Conservation (phyloP, 2,888 invertebrate species). For the Drosophila aldrichi region DNA sequence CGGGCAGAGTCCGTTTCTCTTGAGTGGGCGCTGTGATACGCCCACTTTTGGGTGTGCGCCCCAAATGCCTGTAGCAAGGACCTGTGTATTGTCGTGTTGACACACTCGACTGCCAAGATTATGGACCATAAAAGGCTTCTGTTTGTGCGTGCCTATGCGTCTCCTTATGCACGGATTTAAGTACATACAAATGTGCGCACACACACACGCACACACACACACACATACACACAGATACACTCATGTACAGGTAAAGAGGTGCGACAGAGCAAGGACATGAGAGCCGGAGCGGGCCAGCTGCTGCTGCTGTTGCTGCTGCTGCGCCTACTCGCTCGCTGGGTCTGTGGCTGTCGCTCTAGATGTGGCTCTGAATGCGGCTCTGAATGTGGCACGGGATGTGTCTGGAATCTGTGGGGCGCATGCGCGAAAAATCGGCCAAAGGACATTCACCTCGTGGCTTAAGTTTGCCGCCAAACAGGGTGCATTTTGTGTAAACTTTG, state of each 20-base stretch:
- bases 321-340: slow-evolving; percentile 26
- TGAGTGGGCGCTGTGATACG: neutral
- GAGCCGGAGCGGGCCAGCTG: slow-evolving; percentile 23
- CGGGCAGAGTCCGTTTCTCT: neutral
- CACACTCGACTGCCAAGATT: slow-evolving; percentile 17
- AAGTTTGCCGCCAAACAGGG: slow-evolving; percentile 76
- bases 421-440: slow-evolving; percentile 59
- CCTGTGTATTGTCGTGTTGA: slow-evolving; percentile 12
- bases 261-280: slow-evolving; percentile 35
- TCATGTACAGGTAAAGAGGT: slow-evolving; percentile 14
- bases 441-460: slow-evolving; percentile 74
- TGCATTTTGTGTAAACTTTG: slow-evolving; percentile 68
- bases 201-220: neutral
- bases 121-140: slow-evolving; percentile 22
- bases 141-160: slow-evolving; percentile 41
- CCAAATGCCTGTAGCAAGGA: neutral
- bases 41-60: neutral
- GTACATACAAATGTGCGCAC: neutral
- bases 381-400: slow-evolving; percentile 16
- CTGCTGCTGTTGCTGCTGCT: slow-evolving; percentile 14
- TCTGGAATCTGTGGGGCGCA: slow-evolving; percentile 48
- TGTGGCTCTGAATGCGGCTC: slow-evolving; percentile 10
- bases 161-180: slow-evolving; percentile 5
- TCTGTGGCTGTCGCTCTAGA: slow-evolving; percentile 3
- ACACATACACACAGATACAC: neutral